Percentiles rank a stretch among this genome's conserved stretches.
Conservation (phyloP, 2,888 invertebrate species). For the Drosophila longiperda region DNA sequence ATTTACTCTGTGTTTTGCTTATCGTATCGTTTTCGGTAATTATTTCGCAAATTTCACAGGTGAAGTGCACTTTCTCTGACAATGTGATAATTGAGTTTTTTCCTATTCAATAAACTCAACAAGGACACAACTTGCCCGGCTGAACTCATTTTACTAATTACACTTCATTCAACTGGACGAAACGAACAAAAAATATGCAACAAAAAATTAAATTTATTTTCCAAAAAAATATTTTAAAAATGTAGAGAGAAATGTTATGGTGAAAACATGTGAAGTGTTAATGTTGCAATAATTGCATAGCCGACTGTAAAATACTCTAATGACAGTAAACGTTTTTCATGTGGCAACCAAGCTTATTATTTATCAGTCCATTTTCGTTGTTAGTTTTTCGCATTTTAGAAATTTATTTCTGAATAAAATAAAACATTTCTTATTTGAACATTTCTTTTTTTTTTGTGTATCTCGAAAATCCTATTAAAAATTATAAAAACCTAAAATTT, state of each 20-base stretch:
- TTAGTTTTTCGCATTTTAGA: not conserved
- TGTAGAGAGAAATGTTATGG: not conserved
- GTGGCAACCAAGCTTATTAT: not conserved
- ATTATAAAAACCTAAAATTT: not conserved
- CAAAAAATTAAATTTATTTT: slow-evolving; percentile 22
- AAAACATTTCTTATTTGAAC: not conserved
- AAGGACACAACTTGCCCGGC: slow-evolving; percentile 2
- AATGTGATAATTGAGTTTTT: slow-evolving; percentile 72
- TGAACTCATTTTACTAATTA: slow-evolving; percentile 35
- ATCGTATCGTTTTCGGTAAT: slow-evolving; percentile 22
- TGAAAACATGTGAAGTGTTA: not conserved
- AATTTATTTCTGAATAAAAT: not conserved
- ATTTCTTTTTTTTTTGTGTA: not conserved
- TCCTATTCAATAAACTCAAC: slow-evolving; percentile 47
- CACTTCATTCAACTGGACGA: slow-evolving; percentile 17
- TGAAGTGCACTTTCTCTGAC: slow-evolving; percentile 47
- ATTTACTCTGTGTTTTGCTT: not conserved
- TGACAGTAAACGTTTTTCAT: not conserved
- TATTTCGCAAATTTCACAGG: slow-evolving; percentile 32
- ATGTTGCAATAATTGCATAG: not conserved
- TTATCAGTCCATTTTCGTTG: not conserved
- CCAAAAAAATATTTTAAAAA: slow-evolving; percentile 21
- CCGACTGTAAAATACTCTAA: not conserved
- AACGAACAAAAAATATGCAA: slow-evolving; percentile 22
- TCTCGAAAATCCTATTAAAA: not conserved